phyloP scores from a whole-genome alignment of 2,797 vertebrate species.

The Fistularia tabacaria region DNA sequence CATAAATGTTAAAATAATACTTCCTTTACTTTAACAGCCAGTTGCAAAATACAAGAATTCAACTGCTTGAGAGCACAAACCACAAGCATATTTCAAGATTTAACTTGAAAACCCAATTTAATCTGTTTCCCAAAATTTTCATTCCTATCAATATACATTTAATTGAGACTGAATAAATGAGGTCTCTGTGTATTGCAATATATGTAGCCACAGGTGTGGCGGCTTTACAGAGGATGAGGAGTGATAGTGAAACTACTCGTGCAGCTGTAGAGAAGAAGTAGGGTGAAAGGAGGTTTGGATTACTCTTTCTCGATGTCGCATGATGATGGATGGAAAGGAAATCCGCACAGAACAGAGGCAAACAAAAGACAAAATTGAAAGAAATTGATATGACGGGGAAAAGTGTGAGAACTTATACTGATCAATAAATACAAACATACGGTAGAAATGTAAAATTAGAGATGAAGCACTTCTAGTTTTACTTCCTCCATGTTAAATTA shows the following conservation, averaged over 20 bases:
- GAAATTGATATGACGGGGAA: too few relatives aligned
- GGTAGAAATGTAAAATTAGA: too few relatives aligned
- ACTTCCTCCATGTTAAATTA: too few relatives aligned
- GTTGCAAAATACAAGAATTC: too few relatives aligned
- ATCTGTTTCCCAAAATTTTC: background rate
- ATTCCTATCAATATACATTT: constrained; percentile 6
- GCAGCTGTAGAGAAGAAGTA: constrained; percentile 73
- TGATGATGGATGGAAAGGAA: background rate
- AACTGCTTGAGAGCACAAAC: constrained; percentile 4
- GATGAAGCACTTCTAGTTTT: too few relatives aligned
- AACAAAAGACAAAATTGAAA: background rate
- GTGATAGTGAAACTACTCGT: constrained; percentile 69
- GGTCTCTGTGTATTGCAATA: background rate
- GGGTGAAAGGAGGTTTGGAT: constrained; percentile 72
- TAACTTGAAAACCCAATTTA: constrained; percentile 6
- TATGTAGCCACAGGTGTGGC: too few relatives aligned
- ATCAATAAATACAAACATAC: too few relatives aligned
- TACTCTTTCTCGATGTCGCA: constrained; percentile 67
- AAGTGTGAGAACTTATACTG: too few relatives aligned
- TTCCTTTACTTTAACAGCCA: too few relatives aligned
- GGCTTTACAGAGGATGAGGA: constrained; percentile 46
- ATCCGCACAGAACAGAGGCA: too few relatives aligned
- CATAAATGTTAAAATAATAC: too few relatives aligned
- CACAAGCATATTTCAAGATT: constrained; percentile 7
- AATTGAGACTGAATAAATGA: constrained; percentile 13